Percentiles rank a stretch among this genome's conserved stretches.
These are phyloP conservation scores for Sebastes alutus DNA, from an alignment of 2,797 vertebrate genomes.

Conservation along the genomic window DNA sequence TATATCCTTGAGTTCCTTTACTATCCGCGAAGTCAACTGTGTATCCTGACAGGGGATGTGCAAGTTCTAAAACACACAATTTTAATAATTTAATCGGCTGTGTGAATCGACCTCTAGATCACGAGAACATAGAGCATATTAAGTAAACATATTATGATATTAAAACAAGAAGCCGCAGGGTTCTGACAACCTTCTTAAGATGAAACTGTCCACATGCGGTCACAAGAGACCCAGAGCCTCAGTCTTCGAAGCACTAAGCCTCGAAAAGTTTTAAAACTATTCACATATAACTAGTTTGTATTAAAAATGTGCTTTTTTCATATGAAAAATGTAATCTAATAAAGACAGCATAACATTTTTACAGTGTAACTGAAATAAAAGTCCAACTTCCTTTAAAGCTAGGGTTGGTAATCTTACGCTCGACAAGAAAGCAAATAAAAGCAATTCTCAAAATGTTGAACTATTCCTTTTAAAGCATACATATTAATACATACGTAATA, in stretches of 20 bases:
- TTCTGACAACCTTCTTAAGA: background rate
- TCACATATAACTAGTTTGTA: background rate
- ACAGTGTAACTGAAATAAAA: background rate
- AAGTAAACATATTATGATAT: background rate
- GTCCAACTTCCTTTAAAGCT: background rate
- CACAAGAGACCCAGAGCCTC: background rate
- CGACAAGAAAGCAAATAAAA: background rate
- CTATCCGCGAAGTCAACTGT: conserved; percentile 81
- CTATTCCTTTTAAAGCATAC: background rate
- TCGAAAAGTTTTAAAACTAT: background rate
- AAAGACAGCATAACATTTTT: background rate
- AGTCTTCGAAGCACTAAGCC: background rate
- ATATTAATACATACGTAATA: background rate
- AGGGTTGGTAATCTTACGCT: background rate
- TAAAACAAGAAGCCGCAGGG: background rate
- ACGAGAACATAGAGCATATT: background rate
- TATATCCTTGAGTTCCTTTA: conserved; percentile 86
- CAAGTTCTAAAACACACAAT: conserved; percentile 75
- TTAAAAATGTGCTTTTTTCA: background rate
- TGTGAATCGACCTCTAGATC: background rate
- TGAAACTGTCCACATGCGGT: background rate
- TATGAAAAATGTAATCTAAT: background rate
- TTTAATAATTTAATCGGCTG: background rate
- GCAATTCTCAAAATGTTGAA: background rate
- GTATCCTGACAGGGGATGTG: conserved; percentile 85